Percentiles rank a stretch among this genome's conserved stretches.
phyloP scores from a whole-genome alignment of 2,888 invertebrate genomes.

The Brachylomia viminalis region DNA sequence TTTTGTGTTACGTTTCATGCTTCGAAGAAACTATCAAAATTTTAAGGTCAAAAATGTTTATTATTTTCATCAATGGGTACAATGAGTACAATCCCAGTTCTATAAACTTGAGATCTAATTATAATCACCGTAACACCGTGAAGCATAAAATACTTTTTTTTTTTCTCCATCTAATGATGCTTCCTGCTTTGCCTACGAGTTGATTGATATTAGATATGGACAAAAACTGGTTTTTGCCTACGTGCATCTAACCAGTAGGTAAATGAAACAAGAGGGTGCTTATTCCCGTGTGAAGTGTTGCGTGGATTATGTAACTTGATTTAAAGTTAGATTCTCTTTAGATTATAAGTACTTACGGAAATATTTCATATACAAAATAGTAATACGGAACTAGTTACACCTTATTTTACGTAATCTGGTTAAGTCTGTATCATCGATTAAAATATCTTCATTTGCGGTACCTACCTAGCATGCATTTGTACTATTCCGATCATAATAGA shows the following conservation, averaged over 20 bases:
- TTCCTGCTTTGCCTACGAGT: slow-evolving; percentile 77
- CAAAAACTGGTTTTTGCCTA: slow-evolving; percentile 74
- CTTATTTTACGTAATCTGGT: background rate
- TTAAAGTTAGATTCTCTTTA: slow-evolving; percentile 8
- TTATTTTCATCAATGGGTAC: slow-evolving; percentile 58
- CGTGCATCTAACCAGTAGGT: slow-evolving; percentile 70
- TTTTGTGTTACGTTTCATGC: background rate
- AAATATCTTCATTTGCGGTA: background rate
- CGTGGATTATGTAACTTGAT: slow-evolving; percentile 33
- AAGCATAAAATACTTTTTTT: slow-evolving; percentile 65
- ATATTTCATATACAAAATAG: background rate
- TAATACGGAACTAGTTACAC: background rate
- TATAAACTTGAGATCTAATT: slow-evolving; percentile 60
- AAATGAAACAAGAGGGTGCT: slow-evolving; percentile 70
- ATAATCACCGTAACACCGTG: slow-evolving; percentile 70
- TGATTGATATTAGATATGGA: slow-evolving; percentile 76
- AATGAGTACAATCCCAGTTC: slow-evolving; percentile 48
- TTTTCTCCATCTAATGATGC: slow-evolving; percentile 69
- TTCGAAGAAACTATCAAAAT: slow-evolving; percentile 26
- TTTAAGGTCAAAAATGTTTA: slow-evolving; percentile 31
- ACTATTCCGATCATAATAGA: slow-evolving; percentile 4
- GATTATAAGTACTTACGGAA: background rate
- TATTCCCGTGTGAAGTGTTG: slow-evolving; percentile 66
- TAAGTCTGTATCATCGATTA: background rate
- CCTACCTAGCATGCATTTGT: slow-evolving; percentile 15